Base-by-base conservation (phyloP, 2,113 vertebrate species). In the Chamaetylas fuelleborni region DNA sequence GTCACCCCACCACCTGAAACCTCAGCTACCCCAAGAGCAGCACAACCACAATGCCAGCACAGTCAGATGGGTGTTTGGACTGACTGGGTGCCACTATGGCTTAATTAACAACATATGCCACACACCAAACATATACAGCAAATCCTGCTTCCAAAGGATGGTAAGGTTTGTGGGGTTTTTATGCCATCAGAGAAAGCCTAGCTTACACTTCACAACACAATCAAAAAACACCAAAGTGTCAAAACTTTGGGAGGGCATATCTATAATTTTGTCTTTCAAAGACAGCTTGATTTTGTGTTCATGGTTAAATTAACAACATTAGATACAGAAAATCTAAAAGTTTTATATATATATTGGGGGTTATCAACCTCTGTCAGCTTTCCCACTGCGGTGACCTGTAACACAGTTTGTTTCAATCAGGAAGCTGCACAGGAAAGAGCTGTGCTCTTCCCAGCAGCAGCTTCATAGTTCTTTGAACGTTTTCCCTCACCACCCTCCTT, bases 401-500 rank as follows among this genome's bases (percentile, higher is more conserved):
- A 45, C 56, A 45, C n/a, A 58, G 43, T 74, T 91, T 47, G 43
- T n/a, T 74, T 66, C 69, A 12, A 22, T 14, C 24, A 83, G 61
- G 83, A 82, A 94, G 88, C 42, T 7, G 17, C 54, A 71, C 15
- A 71, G 84, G 89, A 74, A 86, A 33, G 56, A 51, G n/a, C 48
- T 13, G 18, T 2, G 10, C 33, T 58, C 47, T 92, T 76, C 51
- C 74, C 76, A 47, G 33, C n/a, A 13, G 40, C 57, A 66, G 42
- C 70, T 53, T 2, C 0, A 9, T 0, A 43, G 12, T 3, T 69
- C 54, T 70, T 48, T 11, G 26, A 83, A 36, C n/a, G 67, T 74
- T 67, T 50, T 54, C 42, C 47, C 42, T 72, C 67, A 19, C 43
- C 22, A 0, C 69, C 16, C 61, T 48, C 42, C 65, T 92, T 38